A percentile compares a stretch with the other conserved stretches of the same genome.
Evolutionary conservation across 2,888 invertebrate species (phyloP).

Genomic region (Lordiphosa fenestrarum): DNA sequence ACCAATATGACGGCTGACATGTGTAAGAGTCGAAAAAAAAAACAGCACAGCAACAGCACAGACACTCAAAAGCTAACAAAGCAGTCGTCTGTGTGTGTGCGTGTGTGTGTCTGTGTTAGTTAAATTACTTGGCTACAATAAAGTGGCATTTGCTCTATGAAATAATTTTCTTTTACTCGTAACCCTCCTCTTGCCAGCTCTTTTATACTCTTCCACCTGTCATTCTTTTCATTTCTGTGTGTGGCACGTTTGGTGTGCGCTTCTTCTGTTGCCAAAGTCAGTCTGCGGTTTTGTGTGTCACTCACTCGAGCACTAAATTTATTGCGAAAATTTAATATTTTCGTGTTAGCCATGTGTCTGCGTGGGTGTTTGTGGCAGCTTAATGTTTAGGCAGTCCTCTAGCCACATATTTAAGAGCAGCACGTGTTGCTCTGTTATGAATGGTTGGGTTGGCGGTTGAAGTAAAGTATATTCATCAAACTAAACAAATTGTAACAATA

Average conservation of each 20-base stretch:
- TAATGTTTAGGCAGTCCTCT: no score
- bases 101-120: constrained; percentile 47
- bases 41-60: not conserved
- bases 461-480: no score
- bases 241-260: constrained; percentile 2
- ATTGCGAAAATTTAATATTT: constrained; percentile 58
- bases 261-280: constrained; percentile 20
- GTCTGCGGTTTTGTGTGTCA: constrained; percentile 41
- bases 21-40: constrained; percentile 54
- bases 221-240: constrained; percentile 18
- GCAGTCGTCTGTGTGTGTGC: constrained; percentile 4
- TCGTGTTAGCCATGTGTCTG: no score
- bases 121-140: constrained; percentile 77
- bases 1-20: constrained; percentile 75
- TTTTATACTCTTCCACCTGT: constrained; percentile 19
- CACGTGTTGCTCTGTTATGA: no score
- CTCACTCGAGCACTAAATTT: constrained; percentile 50
- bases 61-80: constrained; percentile 33
- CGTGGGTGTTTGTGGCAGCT: no score
- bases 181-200: constrained; percentile 12
- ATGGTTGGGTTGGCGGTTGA: no score
- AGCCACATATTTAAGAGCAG: no score
- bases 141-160: constrained; percentile 64
- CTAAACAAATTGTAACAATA: no score
- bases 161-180: constrained; percentile 50